phyloP scores from a whole-genome alignment of 1,140 invertebrate genomes.

The Aleiodes sp. region DNA sequence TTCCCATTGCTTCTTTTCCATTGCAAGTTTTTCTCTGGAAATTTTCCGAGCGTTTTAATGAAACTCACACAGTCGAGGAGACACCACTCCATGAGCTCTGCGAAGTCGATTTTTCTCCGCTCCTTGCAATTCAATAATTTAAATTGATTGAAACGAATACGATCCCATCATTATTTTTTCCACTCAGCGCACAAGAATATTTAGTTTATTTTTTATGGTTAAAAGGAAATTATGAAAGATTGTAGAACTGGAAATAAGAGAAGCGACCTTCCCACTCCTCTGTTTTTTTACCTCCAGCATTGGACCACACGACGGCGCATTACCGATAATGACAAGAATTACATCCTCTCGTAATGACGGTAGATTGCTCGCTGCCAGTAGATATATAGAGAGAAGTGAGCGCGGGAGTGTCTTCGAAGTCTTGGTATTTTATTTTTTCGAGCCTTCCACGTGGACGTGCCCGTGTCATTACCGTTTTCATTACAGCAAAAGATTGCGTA shows the following conservation, averaged over 20 bases:
- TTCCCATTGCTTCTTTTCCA: no score
- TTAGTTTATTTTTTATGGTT: not conserved
- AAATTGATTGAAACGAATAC: not conserved
- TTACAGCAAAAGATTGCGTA: constrained; percentile 24
- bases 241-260: not conserved
- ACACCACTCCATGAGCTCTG: no score
- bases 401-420: constrained; percentile 17
- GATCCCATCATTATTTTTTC: no score
- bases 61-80: no score
- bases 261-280: not conserved
- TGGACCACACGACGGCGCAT: constrained; percentile 5
- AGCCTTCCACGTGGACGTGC: constrained; percentile 13
- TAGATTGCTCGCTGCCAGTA: constrained; percentile 22
- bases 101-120: no score
- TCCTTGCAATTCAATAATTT: no score
- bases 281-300: not conserved
- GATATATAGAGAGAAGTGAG: not conserved
- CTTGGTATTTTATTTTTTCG: not conserved
- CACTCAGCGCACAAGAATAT: no score
- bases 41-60: no score
- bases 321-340: constrained; percentile 34
- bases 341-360: constrained; percentile 22
- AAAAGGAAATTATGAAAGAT: not conserved
- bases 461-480: constrained; percentile 35
- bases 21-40: no score